These are phyloP conservation scores for Eurystomus glaucurus DNA, from an alignment of 2,797 vertebrate genomes.

Conservation along the genomic window DNA sequence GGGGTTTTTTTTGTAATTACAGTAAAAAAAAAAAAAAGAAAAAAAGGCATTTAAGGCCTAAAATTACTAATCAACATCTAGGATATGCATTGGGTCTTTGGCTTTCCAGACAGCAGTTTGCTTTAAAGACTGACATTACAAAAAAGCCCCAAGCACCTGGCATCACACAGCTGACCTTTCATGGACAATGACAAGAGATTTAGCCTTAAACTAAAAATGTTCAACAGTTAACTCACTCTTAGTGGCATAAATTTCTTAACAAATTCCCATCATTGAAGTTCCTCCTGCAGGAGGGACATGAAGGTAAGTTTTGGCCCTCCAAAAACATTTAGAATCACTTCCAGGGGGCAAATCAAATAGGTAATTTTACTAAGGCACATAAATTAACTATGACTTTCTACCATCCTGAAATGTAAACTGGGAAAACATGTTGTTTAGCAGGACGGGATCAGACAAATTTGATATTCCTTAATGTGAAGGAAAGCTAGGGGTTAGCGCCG, in stretches of 20 bases:
- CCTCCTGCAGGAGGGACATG: background rate
- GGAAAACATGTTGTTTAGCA: background rate
- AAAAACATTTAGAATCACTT: background rate
- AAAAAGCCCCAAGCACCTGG: background rate
- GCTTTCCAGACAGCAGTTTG: background rate
- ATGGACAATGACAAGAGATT: background rate
- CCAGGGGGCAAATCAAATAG: background rate
- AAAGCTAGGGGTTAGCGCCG: background rate
- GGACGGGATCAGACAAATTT: background rate
- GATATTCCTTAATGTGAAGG: background rate
- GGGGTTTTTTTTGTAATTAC: background rate
- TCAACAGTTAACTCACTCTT: background rate
- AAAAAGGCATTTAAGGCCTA: background rate
- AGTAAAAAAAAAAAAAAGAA: background rate
- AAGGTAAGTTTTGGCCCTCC: fast-evolving
- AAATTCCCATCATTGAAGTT: background rate
- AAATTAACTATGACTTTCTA: fast-evolving
- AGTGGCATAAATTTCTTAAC: background rate
- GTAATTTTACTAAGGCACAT: background rate
- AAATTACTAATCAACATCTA: background rate
- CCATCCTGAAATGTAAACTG: background rate
- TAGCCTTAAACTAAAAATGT: background rate
- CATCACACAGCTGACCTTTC: background rate
- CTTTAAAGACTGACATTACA: background rate
- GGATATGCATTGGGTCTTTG: fast-evolving